phyloP scores from a whole-genome alignment of 2,113 vertebrate genomes.

The Lathamus discolor region DNA sequence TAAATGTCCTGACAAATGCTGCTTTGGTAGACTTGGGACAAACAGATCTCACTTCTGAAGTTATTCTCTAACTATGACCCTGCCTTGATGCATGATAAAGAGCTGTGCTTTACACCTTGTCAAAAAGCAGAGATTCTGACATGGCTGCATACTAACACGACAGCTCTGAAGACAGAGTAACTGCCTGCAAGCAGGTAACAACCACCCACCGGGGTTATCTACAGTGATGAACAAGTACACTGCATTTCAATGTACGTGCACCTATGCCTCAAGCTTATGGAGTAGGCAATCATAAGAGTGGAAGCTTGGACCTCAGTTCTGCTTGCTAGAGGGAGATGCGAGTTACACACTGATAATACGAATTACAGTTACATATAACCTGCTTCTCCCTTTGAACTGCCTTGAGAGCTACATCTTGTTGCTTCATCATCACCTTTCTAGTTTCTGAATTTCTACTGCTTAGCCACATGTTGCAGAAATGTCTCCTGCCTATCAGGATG shows the following conservation, averaged over 20 bases:
- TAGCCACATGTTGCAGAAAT: neutral
- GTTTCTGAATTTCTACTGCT: neutral
- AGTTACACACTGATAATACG: neutral
- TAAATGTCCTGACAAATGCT: neutral
- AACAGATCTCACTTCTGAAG: neutral
- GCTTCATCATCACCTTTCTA: neutral
- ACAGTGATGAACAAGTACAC: accelerated
- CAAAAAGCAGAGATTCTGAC: neutral
- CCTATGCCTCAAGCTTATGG: neutral
- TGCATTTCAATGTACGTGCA: neutral
- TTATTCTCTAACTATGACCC: neutral
- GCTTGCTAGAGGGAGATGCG: neutral
- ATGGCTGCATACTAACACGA: neutral
- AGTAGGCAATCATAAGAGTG: accelerated
- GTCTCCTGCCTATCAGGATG: neutral
- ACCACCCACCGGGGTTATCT: neutral
- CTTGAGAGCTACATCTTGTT: neutral
- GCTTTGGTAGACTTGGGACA: neutral
- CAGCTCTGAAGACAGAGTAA: neutral
- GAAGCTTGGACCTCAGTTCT: neutral
- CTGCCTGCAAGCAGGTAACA: neutral
- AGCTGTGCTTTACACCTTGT: neutral
- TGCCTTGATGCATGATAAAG: neutral
- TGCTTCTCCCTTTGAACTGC: neutral
- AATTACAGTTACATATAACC: neutral